A percentile compares a stretch with the other conserved stretches of the same genome.
Conservation (phyloP, 30 jellyfish, hydroid and myxozoan species). For the Aurelia sp. region DNA sequence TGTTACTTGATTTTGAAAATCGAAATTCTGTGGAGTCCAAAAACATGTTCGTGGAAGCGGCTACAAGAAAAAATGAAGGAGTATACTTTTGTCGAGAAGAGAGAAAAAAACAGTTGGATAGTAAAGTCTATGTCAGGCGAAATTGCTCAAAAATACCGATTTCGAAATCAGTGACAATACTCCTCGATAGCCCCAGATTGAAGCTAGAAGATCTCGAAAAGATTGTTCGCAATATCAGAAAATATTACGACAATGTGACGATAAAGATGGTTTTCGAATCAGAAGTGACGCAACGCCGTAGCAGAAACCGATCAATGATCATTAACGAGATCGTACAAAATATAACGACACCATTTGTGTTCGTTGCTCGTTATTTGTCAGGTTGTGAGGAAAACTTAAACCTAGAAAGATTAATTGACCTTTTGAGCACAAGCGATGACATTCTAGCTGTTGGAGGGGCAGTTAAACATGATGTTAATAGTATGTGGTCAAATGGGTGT, state of each 20-base stretch:
- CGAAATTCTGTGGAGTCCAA: no score
- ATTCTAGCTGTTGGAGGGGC: constrained; percentile 88
- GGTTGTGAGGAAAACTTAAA: constrained; percentile 38
- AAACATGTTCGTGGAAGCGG: neutral
- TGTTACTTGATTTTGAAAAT: constrained; percentile 15
- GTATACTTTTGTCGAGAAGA: constrained; percentile 64
- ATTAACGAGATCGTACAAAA: constrained; percentile 47
- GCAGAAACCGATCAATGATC: neutral
- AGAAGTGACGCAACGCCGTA: neutral
- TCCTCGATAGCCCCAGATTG: constrained; percentile 47
- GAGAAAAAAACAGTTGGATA: neutral
- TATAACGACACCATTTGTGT: constrained; percentile 72
- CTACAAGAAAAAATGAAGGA: neutral
- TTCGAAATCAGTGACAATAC: constrained; percentile 53
- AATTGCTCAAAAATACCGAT: constrained; percentile 61
- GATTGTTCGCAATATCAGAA: neutral
- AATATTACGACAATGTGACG: neutral
- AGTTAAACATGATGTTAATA: constrained; percentile 28
- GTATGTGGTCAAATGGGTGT: constrained; percentile 92
- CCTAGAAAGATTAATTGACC: constrained; percentile 77
- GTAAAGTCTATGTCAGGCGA: constrained; percentile 57
- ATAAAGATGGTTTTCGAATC: neutral
- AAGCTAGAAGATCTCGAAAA: neutral
- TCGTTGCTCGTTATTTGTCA: constrained; percentile 64
- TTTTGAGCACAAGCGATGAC: constrained; percentile 6